Evolutionary conservation across 2,113 vertebrate species (phyloP), one percentile per base, ranked within the genome.

Genomic region (Phoenicopterus ruber): DNA sequence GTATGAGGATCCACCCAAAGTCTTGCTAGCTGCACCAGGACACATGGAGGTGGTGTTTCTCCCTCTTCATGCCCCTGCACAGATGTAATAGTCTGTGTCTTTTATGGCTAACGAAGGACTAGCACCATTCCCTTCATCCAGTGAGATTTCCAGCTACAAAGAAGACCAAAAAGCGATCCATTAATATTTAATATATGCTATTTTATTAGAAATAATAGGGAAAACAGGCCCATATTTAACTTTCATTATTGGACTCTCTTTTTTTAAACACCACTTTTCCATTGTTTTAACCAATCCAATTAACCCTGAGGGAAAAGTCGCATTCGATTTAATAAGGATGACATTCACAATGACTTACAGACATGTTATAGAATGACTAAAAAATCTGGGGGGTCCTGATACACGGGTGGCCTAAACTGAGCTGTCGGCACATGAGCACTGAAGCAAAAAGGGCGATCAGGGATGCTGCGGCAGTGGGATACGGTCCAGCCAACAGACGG

Each of bases 191-290:
- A 47, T 62, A n/a, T 38, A 62, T 62, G 15, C 16, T 67, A 69
- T 84, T 84, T 89, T 87, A 44, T 82, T 67, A 72, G 72, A 92
- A 72, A 63, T 71, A 85, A 47, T 77, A n/a, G n/a, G 54, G 58
- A 32, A 5, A 61, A 72, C 34, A 85, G 34, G 13, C 10, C 49
- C n/a, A 25, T 91, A 89, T 82, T 85, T 88, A 92, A 93, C n/a
- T 81, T 92, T 50, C 11, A 34, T 80, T 72, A 91, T 58, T 72
- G 42, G 58, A 85, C 9, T 67, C 2, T 28, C 54, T 61, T 66
- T 38, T 87, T 74, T 78, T 7, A 59, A 95, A 86, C 59, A 74
- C 14, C 17, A 57, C 17, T 82, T 94, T 86, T 59, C 36, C 6
- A 1, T 74, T 79, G 19, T 85, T 91, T 93, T 94, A 88, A 80